Base-by-base conservation (phyloP, 64 coral and sea anemone genomes). In the Anthopleura sola region DNA sequence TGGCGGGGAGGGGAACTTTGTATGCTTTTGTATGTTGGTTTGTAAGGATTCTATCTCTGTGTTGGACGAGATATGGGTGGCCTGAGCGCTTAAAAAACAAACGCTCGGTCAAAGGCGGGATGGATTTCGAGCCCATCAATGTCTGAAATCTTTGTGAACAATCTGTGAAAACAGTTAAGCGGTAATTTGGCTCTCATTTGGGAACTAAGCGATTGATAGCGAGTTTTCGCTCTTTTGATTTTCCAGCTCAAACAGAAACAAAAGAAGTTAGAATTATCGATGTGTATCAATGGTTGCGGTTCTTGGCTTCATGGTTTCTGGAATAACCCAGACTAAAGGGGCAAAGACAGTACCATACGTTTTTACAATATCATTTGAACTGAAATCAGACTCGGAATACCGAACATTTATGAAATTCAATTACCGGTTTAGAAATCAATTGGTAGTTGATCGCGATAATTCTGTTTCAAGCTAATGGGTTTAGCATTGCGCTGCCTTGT, bases 341-440 rank as follows among this genome's bases (percentile, higher is more conserved):
- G 29, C 28, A 32, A 11, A 34, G 11, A 36, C 24, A 71, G 75
- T 18, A 29, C 83, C 89, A 91, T 91, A 86, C 54, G 89, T 62
- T 86, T 86, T 91, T 91, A 7, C 56, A 54, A 86, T 91, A 86
- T 80, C 33, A 66, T 66, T 44, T 23, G 8, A 44, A 38, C 39
- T 79, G 37, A 44, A 44, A 48, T 79, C 44, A 79, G 76, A 68
- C 36, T 51, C 29, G 74, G 86, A 62, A 91, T 91, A 48, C 89
- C 89, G 24, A 69, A 80, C 89, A 91, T 91, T 90, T 53, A 77
- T 86, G 38, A 91, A 47, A 91, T 91, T 91, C 89, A 85, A 91
- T 91, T 91, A 91, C 85, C 60, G 28, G 68, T 85, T 33, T 85
- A 91, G 29, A 55, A 91, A 53, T 39, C 62, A 38, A 85, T 85